Evolutionary conservation across 2,888 invertebrate genomes (phyloP).

Genomic region (Bursaphelenchus okinawaensis): DNA sequence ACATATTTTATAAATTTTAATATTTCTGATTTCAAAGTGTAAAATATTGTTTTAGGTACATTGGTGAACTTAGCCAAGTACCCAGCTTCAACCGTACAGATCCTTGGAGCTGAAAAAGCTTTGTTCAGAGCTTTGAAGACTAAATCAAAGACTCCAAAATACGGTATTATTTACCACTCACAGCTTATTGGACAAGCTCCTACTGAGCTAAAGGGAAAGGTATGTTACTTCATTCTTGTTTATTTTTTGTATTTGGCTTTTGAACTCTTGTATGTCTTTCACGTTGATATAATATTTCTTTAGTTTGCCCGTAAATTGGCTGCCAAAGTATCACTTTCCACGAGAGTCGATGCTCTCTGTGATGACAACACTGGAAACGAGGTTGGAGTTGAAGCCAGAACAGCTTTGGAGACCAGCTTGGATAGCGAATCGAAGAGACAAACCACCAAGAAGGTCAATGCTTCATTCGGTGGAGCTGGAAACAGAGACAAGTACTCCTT

Average conservation of each 20-base stretch:
- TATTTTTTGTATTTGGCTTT: not conserved
- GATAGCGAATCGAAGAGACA: conserved; percentile 72
- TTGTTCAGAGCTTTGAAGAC: conserved; percentile 72
- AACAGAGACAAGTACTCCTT: not conserved
- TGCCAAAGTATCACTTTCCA: conserved; percentile 86
- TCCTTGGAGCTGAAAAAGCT: conserved; percentile 94
- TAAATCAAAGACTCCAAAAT: conserved; percentile 95
- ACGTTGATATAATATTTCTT: conserved; percentile 18
- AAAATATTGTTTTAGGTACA: conserved; percentile 72
- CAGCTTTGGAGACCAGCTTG: conserved; percentile 76
- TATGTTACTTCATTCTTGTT: too few relatives aligned
- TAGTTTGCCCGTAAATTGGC: conserved; percentile 83
- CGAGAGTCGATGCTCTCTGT: conserved; percentile 89
- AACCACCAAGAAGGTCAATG: conserved; percentile 62
- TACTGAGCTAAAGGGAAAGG: conserved; percentile 80
- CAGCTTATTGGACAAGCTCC: conserved; percentile 83
- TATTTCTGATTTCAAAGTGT: not conserved
- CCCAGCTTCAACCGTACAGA: conserved; percentile 96
- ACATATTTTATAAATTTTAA: not conserved
- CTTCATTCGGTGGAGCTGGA: not conserved
- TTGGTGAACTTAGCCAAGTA: conserved; percentile 95
- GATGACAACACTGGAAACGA: conserved; percentile 72
- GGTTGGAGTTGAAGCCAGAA: conserved; percentile 81
- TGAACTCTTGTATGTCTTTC: not conserved
- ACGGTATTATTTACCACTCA: conserved; percentile 94